phyloP scores from a whole-genome alignment of 2,113 vertebrate species.

The Malurus alboscapulatus region DNA sequence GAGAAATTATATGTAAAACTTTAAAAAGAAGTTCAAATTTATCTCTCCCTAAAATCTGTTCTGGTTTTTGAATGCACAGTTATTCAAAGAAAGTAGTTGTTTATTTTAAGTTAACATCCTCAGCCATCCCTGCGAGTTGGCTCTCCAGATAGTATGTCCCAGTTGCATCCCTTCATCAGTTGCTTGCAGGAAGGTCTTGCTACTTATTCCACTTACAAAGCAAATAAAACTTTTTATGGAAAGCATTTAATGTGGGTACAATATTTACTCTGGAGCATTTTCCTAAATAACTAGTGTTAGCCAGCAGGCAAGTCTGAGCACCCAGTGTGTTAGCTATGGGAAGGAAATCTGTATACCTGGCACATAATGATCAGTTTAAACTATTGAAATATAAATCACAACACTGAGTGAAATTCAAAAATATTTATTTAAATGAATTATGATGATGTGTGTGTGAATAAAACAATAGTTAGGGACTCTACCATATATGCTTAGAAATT shows the following conservation, averaged over 20 bases:
- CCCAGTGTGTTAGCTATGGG: neutral
- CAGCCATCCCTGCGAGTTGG: neutral
- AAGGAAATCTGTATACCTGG: neutral
- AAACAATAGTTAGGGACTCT: neutral
- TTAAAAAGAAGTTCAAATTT: neutral
- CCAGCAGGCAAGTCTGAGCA: neutral
- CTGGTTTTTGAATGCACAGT: neutral
- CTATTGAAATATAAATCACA: slow-evolving; percentile 21
- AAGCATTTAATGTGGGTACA: neutral
- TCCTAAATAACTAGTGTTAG: neutral
- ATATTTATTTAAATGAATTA: neutral
- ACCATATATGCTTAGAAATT: neutral
- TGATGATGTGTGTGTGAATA: neutral
- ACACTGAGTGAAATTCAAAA: neutral
- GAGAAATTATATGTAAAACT: neutral
- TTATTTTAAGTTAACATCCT: slow-evolving; percentile 15
- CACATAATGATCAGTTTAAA: neutral
- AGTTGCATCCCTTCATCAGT: neutral
- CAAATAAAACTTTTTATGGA: slow-evolving; percentile 32
- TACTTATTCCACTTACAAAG: neutral
- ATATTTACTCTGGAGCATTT: slow-evolving; percentile 25
- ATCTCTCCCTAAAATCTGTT: neutral
- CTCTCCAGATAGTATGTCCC: neutral
- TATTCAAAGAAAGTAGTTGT: slow-evolving; percentile 3
- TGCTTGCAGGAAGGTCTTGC: neutral